phyloP scores from a whole-genome alignment of 2,888 invertebrate genomes.

The Leptopilina syphax region DNA sequence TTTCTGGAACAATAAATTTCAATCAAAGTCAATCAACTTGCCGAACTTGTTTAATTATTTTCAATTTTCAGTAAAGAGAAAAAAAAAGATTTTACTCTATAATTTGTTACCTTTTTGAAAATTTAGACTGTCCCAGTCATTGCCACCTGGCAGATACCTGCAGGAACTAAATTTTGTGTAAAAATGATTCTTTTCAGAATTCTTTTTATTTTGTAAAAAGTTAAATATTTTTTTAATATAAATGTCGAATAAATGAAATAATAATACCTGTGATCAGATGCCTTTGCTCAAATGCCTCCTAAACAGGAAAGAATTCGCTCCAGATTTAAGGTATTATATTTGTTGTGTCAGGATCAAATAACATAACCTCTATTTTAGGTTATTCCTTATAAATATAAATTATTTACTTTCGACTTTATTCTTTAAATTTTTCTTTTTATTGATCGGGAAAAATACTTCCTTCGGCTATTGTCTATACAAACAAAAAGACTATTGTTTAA shows the following conservation, averaged over 20 bases:
- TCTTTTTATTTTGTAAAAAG: slow-evolving; percentile 15
- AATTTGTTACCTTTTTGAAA: neutral
- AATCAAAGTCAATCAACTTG: too few species aligned
- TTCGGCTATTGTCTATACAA: too few species aligned
- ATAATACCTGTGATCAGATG: slow-evolving; percentile 50
- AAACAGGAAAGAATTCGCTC: slow-evolving; percentile 67
- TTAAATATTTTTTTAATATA: neutral
- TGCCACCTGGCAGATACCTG: slow-evolving; percentile 31
- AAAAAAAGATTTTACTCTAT: too few species aligned
- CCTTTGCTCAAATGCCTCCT: slow-evolving; percentile 66
- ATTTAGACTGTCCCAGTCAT: neutral
- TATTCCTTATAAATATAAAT: neutral
- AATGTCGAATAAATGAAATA: slow-evolving; percentile 38
- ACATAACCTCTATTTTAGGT: slow-evolving; percentile 30
- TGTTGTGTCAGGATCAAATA: neutral
- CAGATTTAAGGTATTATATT: slow-evolving; percentile 68
- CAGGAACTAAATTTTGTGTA: neutral
- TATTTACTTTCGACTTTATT: neutral
- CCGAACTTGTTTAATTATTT: too few species aligned
- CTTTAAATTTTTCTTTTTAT: neutral
- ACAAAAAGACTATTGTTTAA: too few species aligned
- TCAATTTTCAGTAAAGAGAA: too few species aligned
- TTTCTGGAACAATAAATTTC: too few species aligned
- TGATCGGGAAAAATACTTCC: neutral
- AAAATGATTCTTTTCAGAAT: neutral